phyloP scores from a whole-genome alignment of 53 echinoderm and acorn worm genomes.

The Luidia sarsii region DNA sequence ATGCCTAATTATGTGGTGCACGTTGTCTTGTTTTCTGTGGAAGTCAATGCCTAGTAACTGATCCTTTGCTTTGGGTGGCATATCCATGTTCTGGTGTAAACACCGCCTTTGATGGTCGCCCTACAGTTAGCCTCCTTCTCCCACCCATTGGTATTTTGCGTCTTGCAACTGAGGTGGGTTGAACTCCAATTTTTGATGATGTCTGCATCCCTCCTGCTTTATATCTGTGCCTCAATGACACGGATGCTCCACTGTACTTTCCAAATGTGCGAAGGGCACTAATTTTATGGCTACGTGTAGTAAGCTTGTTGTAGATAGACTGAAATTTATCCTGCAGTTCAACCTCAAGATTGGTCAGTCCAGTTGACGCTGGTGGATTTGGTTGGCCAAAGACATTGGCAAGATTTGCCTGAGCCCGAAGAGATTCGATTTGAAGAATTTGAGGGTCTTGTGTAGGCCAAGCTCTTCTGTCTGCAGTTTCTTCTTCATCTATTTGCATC shows the following conservation, averaged over 20 bases:
- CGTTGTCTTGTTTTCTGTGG: no score
- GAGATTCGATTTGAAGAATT: no score
- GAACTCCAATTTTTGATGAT: neutral
- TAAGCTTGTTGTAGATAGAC: slow-evolving; percentile 2
- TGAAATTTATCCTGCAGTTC: no score
- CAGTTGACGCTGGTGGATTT: no score
- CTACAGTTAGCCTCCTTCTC: neutral
- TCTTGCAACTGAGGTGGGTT: slow-evolving; percentile 13
- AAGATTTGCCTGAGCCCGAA: no score
- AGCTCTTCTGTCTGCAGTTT: no score
- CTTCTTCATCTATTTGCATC: no score
- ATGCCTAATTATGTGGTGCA: neutral
- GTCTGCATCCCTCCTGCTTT: slow-evolving; percentile 1
- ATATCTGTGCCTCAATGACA: neutral
- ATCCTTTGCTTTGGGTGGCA: neutral
- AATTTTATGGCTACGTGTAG: neutral
- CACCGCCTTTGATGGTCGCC: slow-evolving; percentile 1
- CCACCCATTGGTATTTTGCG: slow-evolving; percentile 12
- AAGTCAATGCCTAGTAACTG: no score
- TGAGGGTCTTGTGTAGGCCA: no score
- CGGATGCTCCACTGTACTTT: slow-evolving; percentile 19
- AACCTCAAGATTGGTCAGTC: no score
- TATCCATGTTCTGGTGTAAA: slow-evolving; percentile 7
- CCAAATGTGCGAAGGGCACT: slow-evolving; percentile 31
- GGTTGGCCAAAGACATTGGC: no score